Percentiles rank a stretch among this genome's conserved stretches.
phyloP scores from a whole-genome alignment of 2,888 invertebrate genomes.

The Gibbula magus region DNA sequence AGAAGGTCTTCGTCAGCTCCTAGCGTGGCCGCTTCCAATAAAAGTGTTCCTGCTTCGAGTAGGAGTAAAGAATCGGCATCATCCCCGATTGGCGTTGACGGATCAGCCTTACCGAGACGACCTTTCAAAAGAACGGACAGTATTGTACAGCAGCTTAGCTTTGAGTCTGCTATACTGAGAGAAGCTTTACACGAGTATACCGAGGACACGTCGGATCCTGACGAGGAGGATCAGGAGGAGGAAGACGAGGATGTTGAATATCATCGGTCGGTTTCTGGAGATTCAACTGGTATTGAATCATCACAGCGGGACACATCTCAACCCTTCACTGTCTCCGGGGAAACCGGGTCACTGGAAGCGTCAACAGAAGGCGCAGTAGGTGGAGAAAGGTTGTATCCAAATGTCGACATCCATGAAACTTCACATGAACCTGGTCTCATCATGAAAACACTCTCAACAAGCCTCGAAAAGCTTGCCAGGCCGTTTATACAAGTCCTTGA shows the following conservation, averaged over 20 bases:
- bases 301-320: not conserved
- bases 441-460: conserved; percentile 25
- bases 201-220: conserved; percentile 43
- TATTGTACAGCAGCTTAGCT: conserved; percentile 60
- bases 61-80: not conserved
- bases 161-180: conserved; percentile 61
- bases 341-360: not conserved
- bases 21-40: not conserved
- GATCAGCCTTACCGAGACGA: conserved; percentile 23
- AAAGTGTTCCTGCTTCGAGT: not conserved
- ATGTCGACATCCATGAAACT: conserved; percentile 7
- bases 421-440: not conserved
- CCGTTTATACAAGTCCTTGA: conserved; percentile 33
- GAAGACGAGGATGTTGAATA: conserved; percentile 26
- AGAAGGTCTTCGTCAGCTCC: not conserved
- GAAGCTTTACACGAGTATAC: conserved; percentile 61
- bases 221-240: conserved; percentile 39
- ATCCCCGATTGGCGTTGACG: not conserved
- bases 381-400: not conserved
- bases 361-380: not conserved
- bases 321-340: not conserved
- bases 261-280: not conserved
- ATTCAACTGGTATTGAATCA: not conserved
- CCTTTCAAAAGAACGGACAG: conserved; percentile 58
- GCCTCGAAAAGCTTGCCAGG: conserved; percentile 37